Evolutionary conservation across 1,140 invertebrate genomes (phyloP).

Genomic region (Augochlora pura): DNA sequence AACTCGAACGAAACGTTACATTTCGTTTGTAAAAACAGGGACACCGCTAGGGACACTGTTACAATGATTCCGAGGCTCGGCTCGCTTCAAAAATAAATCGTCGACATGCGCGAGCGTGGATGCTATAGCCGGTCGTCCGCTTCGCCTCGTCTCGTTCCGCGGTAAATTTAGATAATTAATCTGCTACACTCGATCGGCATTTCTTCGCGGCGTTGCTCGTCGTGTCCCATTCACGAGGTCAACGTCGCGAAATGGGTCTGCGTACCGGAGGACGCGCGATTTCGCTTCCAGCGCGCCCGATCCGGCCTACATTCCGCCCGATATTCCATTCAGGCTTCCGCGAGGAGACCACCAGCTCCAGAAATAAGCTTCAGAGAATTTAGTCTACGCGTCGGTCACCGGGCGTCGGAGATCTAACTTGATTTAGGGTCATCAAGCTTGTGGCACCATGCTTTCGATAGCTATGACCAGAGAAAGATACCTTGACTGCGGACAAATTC

Average conservation of each 20-base stretch:
- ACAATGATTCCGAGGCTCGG: constrained; percentile 27
- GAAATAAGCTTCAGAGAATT: not conserved
- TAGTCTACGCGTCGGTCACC: not conserved
- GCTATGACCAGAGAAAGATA: no score
- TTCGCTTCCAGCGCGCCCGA: not conserved
- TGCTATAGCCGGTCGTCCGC: not conserved
- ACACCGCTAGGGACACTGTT: not conserved
- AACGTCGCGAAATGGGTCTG: constrained; percentile 2
- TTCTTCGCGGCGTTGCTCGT: not conserved
- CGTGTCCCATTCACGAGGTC: not conserved
- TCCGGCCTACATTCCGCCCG: not conserved
- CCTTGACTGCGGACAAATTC: no score
- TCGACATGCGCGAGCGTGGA: constrained; percentile 42
- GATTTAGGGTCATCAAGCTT: no score
- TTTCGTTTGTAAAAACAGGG: constrained; percentile 31
- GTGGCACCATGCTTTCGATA: no score
- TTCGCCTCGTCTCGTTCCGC: not conserved
- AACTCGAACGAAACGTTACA: not conserved
- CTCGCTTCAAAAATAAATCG: constrained; percentile 56
- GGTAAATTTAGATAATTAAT: constrained; percentile 49
- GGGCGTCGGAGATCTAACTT: no score
- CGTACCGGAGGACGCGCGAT: not conserved
- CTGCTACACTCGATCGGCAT: constrained; percentile 9
- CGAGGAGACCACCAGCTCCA: not conserved
- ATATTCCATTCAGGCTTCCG: not conserved